Base-by-base conservation (phyloP, 2,888 invertebrate genomes). In the Lochmaea crataegi region DNA sequence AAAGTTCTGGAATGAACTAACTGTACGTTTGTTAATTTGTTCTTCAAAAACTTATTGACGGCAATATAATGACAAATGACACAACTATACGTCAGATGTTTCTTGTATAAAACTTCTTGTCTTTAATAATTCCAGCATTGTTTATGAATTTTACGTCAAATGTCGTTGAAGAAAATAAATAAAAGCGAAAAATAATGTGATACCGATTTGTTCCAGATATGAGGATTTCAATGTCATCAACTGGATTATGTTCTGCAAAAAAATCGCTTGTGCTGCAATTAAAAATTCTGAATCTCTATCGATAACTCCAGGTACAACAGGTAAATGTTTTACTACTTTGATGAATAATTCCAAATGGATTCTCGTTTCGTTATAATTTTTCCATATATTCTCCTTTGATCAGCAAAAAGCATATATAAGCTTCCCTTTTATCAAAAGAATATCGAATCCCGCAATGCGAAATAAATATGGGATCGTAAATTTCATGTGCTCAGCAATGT, bases 341-440 rank as follows among this genome's bases (percentile, higher is more conserved):
- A 53, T 53, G 9, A 53, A 7, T 51, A 18, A 53, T 11, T 53
- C 53, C 53, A 53, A 53, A 53, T 53, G 9, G 53, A 53, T 53
- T 53, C 16, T 18, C 53, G 53, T 53, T 53, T 53, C 48, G 48
- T 48, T 48, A 48, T n/a, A n/a, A 48, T 48, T 48, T 48, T 48
- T 48, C 48, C 14, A 48, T 48, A 48, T n/a, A 48, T 5, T n/a
- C 5, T 53, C 18, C 53, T 53, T 53, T 53, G 16, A 53, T 53
- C 53, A 53, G 18, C 53, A 18, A 53, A 53, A 53, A 53, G 16
- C 53, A 53, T 18, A 53, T 18, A 53, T 53, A 53, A 18, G 53
- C 53, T 53, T 9, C 10, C 16, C 9, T 53, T 53, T 53, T 53
- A 53, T 53, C 16, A 53, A 53, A 51, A 51, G 53, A 16, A 53